Evolutionary conservation across 1,140 invertebrate species (phyloP), one percentile per base, ranked within the genome.

Genomic region (Drosophila obscura): DNA sequence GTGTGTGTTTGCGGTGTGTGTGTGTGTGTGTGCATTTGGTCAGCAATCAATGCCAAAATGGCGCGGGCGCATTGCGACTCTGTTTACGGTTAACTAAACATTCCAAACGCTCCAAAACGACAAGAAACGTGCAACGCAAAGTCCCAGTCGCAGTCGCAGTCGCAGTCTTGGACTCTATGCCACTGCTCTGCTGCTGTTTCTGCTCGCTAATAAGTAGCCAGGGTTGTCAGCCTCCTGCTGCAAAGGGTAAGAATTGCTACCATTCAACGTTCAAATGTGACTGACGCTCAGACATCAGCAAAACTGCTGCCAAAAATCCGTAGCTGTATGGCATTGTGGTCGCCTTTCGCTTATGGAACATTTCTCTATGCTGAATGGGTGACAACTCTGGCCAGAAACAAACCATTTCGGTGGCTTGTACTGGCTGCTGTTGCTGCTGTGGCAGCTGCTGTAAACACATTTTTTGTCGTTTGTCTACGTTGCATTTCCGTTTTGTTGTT

Each of bases 81-180:
- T 78, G 65, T 80, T 85, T 85, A 81, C 82, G 82, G 81, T 87
- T 85, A 87, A 82, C 82, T 82, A 88, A 82, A 72, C 82, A 87
- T 87, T 87, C 82, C 82, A 88, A 85, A 81, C 64, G 62, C 65
- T 82, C 80, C 71, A 83, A 82, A 63, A 81, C 46, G 65, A 65
- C 48, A 48, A 59, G 45, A 56, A 50, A 68, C 24, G 43, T 11
- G 44, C 16, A 44, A 48, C 24, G 13, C 22, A 52, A 22, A 24
- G 35, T 39, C 61, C 52, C 19, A 48, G 48, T 57, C 49, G 24
- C 49, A 51, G 16, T 35, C 45, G 24, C n/a, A 28, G 66, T 57
- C 5, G 24, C 15, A 28, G 24, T 26, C 44, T 45, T 57, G 53
- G 22, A 9, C n/a, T 9, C 31, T 31, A 7, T 31, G 9, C 31